Percentiles rank a stretch among this genome's conserved stretches.
Conservation (phyloP, 1,140 invertebrate species). For the Penaeus japonicus region DNA sequence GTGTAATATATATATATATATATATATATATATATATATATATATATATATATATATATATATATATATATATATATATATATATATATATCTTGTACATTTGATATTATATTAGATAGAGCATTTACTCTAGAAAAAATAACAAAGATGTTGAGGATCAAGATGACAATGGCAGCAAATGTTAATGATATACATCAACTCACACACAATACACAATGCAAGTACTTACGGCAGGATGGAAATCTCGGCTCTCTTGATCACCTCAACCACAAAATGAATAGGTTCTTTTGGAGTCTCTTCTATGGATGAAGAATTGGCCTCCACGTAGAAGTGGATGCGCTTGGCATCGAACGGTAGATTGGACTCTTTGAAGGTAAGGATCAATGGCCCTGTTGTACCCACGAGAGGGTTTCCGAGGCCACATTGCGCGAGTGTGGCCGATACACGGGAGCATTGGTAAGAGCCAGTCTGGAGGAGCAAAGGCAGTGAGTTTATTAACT, state of each 20-base stretch:
- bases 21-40: too few relatives aligned
- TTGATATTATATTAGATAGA: background rate
- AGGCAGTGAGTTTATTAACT: background rate
- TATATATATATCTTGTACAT: too few relatives aligned
- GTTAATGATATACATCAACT: conserved; percentile 3
- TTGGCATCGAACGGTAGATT: conserved; percentile 75
- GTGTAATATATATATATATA: too few relatives aligned
- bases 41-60: too few relatives aligned
- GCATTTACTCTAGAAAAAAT: background rate
- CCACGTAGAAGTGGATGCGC: conserved; percentile 75
- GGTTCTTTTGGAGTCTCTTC: conserved; percentile 71
- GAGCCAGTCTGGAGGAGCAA: conserved; percentile 31
- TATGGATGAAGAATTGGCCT: conserved; percentile 87
- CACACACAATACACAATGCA: background rate
- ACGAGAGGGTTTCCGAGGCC: conserved; percentile 92
- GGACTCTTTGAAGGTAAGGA: conserved; percentile 81
- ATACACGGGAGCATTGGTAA: conserved; percentile 61
- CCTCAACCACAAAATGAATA: conserved; percentile 69
- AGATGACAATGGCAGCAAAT: conserved; percentile 7
- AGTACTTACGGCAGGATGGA: conserved; percentile 77
- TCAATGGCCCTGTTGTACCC: conserved; percentile 64
- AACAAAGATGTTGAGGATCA: background rate
- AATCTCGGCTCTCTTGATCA: conserved; percentile 84
- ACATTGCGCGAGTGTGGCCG: conserved; percentile 65
- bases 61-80: too few relatives aligned